A percentile compares a stretch with the other conserved stretches of the same genome.
These are phyloP conservation scores for Selenia dentaria DNA, from an alignment of 2,888 invertebrate species.

Conservation along the genomic window DNA sequence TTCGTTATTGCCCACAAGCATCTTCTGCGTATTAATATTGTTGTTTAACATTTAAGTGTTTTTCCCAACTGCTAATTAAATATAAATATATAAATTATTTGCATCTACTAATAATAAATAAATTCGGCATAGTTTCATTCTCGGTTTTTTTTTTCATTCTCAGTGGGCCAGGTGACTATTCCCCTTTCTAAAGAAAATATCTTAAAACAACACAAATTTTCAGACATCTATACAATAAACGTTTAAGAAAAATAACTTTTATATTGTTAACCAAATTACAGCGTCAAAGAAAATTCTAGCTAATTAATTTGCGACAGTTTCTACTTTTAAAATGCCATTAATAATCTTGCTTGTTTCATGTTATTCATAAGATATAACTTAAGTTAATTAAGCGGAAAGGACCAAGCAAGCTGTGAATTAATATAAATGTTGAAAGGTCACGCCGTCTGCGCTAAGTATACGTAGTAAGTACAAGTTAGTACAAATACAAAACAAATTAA, in stretches of 20 bases:
- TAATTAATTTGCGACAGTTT: constrained; percentile 41
- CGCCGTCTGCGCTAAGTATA: not conserved
- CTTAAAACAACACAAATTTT: constrained; percentile 7
- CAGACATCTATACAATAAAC: constrained; percentile 28
- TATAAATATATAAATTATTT: too few relatives aligned
- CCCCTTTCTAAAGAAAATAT: constrained; percentile 15
- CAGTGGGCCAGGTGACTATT: too few relatives aligned
- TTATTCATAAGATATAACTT: constrained; percentile 22
- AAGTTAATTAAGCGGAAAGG: constrained; percentile 13
- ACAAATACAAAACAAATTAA: not conserved
- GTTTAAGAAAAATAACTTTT: constrained; percentile 29
- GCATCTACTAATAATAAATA: too few relatives aligned
- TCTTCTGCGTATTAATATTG: too few relatives aligned
- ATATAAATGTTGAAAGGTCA: constrained; percentile 11
- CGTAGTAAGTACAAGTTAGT: too few relatives aligned
- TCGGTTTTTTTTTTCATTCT: too few relatives aligned
- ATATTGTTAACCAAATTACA: constrained; percentile 28
- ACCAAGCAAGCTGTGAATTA: constrained; percentile 10
- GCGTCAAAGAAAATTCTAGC: constrained; percentile 30
- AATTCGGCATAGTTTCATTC: too few relatives aligned
- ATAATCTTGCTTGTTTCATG: too few relatives aligned
- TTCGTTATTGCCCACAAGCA: too few relatives aligned
- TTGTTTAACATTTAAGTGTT: too few relatives aligned
- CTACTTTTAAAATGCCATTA: constrained; percentile 31
- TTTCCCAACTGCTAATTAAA: too few relatives aligned